Conservation (phyloP, 1,140 invertebrate species). For the Drosophila novamexicana region DNA sequence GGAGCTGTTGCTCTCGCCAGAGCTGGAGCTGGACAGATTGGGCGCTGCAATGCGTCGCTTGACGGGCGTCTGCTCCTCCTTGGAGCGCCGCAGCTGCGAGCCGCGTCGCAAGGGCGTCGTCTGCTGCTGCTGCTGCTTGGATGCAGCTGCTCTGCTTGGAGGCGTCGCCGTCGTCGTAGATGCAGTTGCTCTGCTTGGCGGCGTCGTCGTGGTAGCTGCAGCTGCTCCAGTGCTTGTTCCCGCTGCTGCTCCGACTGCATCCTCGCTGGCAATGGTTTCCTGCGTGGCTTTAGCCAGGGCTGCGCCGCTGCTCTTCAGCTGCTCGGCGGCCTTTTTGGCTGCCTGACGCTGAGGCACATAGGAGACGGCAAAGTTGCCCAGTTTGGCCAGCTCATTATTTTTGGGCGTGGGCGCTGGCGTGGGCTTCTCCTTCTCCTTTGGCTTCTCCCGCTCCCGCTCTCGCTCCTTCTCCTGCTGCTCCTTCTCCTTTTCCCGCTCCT, state of each 20-base stretch:
- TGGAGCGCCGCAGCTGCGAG: constrained; percentile 60
- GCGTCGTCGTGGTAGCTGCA: constrained; percentile 19
- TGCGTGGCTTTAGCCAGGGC: constrained; percentile 85
- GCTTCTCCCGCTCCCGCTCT: constrained; percentile 4
- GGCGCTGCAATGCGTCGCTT: constrained; percentile 66
- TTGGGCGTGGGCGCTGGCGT: constrained; percentile 22
- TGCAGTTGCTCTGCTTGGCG: constrained; percentile 7
- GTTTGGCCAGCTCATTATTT: constrained; percentile 86
- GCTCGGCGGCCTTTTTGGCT: constrained; percentile 95
- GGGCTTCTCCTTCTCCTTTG: constrained; percentile 21
- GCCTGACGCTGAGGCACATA: constrained; percentile 95
- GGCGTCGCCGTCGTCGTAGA: constrained; percentile 14
- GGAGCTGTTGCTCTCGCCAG: constrained; percentile 61
- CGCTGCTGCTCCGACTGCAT: constrained; percentile 1
- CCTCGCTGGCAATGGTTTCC: constrained; percentile 17
- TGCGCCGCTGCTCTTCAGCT: constrained; percentile 91
- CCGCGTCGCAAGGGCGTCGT: constrained; percentile 40
- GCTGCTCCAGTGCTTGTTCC: not conserved
- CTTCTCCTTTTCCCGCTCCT: constrained; percentile 16
- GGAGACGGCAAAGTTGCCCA: constrained; percentile 89
- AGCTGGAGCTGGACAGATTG: constrained; percentile 71
- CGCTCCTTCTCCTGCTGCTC: constrained; percentile 11
- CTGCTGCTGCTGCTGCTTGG: constrained; percentile 28
- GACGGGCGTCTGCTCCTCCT: constrained; percentile 58
- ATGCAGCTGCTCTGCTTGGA: not conserved